These are phyloP conservation scores for Sebastes itinus DNA, from an alignment of 2,797 vertebrate species.

Conservation along the genomic window DNA sequence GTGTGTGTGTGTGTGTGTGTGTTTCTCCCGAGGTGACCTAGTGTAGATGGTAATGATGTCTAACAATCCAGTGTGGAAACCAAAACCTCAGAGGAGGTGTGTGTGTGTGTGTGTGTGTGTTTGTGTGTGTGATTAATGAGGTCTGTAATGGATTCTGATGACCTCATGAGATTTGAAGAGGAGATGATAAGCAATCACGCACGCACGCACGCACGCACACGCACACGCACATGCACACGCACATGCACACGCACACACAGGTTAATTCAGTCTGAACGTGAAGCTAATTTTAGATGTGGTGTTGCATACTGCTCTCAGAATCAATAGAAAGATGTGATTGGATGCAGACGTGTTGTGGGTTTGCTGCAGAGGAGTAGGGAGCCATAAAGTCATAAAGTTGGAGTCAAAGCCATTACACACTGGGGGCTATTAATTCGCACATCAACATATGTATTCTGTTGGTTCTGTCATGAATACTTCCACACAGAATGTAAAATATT, in stretches of 20 bases:
- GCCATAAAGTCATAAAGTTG: no score
- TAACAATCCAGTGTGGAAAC: no score
- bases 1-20: neutral
- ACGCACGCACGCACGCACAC: neutral
- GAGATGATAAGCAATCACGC: conserved; percentile 4
- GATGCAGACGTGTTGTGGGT: neutral
- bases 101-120: conserved; percentile 8
- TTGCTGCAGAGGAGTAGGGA: neutral
- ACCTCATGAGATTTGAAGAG: conserved; percentile 21
- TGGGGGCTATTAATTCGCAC: no score
- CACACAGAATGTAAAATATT: no score
- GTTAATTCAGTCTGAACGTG: neutral
- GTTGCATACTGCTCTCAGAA: neutral
- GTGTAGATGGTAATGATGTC: no score
- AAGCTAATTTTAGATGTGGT: conserved; percentile 6
- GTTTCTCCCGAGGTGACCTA: neutral
- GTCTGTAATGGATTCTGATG: conserved; percentile 39
- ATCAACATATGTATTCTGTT: no score
- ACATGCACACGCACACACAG: neutral
- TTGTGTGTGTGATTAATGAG: conserved; percentile 27
- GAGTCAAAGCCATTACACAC: no score
- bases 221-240: neutral
- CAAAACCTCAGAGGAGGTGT: neutral
- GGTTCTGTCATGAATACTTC: no score
- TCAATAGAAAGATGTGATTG: neutral